Conservation (phyloP, 2,113 vertebrate species). For the Chloroceryle aenea region DNA sequence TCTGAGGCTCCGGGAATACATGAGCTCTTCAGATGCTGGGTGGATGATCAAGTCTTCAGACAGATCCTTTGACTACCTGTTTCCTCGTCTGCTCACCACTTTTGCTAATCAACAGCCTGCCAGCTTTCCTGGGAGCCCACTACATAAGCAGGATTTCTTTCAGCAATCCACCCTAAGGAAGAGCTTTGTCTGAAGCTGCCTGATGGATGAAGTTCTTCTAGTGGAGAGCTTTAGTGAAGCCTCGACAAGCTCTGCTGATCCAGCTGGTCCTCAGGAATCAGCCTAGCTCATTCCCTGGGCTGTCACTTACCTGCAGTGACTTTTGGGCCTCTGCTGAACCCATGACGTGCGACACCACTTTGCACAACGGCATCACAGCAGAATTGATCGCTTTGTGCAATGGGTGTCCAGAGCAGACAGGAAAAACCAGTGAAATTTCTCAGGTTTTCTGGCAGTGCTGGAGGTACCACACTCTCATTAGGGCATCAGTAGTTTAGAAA, state of each 20-base stretch:
- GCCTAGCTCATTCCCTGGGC: not conserved
- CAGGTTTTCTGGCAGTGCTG: not conserved
- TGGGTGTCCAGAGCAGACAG: not conserved
- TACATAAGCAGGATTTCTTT: not conserved
- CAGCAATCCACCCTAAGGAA: not conserved
- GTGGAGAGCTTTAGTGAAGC: not conserved
- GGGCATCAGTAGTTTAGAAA: not conserved
- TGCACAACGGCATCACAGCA: not conserved
- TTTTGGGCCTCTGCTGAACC: not conserved
- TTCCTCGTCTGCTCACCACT: not conserved
- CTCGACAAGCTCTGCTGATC: not conserved
- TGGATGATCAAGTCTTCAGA: not conserved
- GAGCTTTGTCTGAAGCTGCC: not conserved
- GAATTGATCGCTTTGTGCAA: conserved; percentile 34
- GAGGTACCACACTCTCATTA: not conserved
- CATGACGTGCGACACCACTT: not conserved
- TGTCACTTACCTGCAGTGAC: not conserved
- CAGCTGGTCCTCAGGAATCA: not conserved
- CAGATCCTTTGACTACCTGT: not conserved
- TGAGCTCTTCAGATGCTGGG: not conserved
- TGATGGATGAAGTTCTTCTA: not conserved
- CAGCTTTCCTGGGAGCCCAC: not conserved
- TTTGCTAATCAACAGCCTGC: not conserved
- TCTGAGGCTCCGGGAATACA: not conserved
- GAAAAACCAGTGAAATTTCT: not conserved